Evolutionary conservation across 2,113 vertebrate genomes (phyloP).

Genomic region (Phrynosoma blainvillii): DNA sequence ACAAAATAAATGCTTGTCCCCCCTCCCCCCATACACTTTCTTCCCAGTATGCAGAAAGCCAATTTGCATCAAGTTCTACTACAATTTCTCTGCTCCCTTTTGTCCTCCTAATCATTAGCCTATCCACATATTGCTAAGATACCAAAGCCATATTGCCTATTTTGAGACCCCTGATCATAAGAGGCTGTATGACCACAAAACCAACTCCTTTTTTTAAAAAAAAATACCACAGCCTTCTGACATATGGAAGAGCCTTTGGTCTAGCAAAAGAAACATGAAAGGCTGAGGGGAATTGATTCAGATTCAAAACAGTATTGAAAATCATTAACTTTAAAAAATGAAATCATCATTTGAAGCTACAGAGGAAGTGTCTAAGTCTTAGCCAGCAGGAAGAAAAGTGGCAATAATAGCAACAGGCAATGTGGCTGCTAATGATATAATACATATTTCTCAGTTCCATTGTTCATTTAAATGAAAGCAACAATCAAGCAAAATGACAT

Average conservation of each 20-base stretch:
- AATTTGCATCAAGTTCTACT: slow-evolving; percentile 14
- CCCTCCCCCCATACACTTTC: slow-evolving; percentile 9
- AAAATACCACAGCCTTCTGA: background rate
- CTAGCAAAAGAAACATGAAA: background rate
- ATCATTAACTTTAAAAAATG: background rate
- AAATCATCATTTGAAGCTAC: background rate
- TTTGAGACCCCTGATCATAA: background rate
- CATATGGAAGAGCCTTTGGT: background rate
- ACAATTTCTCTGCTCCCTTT: background rate
- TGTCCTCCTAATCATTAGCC: background rate
- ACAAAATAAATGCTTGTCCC: slow-evolving; percentile 48
- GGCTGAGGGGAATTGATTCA: background rate
- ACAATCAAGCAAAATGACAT: slow-evolving; percentile 12
- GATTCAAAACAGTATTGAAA: background rate
- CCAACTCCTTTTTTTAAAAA: background rate
- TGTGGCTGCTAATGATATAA: slow-evolving; percentile 3
- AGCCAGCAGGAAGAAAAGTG: background rate
- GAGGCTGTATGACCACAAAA: background rate
- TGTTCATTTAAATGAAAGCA: background rate
- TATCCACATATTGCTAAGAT: background rate
- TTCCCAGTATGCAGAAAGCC: background rate
- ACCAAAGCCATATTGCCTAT: background rate
- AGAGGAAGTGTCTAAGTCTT: background rate
- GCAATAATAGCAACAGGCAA: background rate
- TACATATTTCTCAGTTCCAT: background rate